Percentiles rank a stretch among this genome's conserved stretches.
Evolutionary conservation across 2,888 invertebrate genomes (phyloP).

Genomic region (Drosophila putrida): DNA sequence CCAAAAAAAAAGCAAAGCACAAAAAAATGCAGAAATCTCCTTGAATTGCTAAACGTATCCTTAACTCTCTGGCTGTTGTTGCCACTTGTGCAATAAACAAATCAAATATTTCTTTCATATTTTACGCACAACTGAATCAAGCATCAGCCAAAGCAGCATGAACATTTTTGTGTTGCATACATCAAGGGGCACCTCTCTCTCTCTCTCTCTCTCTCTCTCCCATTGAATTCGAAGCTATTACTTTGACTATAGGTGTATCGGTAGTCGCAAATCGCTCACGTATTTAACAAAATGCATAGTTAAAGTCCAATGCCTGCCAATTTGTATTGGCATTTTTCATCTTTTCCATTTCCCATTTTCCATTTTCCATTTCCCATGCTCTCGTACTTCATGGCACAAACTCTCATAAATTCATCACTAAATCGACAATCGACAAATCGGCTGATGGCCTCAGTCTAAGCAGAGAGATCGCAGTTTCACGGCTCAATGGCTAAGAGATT

Average conservation of each 20-base stretch:
- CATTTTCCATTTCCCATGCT: neutral
- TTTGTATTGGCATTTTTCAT: slow-evolving; percentile 49
- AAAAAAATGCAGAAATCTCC: slow-evolving; percentile 15
- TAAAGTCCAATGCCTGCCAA: slow-evolving; percentile 56
- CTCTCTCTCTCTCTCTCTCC: neutral
- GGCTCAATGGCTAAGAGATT: slow-evolving; percentile 67
- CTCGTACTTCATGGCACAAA: slow-evolving; percentile 24
- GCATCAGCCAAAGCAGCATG: slow-evolving; percentile 36
- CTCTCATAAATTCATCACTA: slow-evolving; percentile 74
- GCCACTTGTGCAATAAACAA: slow-evolving; percentile 76
- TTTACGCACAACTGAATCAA: slow-evolving; percentile 73
- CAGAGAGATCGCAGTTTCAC: slow-evolving; percentile 55
- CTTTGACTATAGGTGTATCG: slow-evolving; percentile 21
- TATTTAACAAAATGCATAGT: slow-evolving; percentile 66
- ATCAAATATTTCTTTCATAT: slow-evolving; percentile 77
- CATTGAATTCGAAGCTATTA: neutral
- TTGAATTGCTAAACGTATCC: slow-evolving; percentile 38
- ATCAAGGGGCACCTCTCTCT: slow-evolving; percentile 12
- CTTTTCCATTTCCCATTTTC: slow-evolving; percentile 7
- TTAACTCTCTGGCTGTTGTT: slow-evolving; percentile 34
- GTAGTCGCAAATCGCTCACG: slow-evolving; percentile 39
- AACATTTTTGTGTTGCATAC: slow-evolving; percentile 54
- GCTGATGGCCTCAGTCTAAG: slow-evolving; percentile 34
- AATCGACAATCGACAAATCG: slow-evolving; percentile 45
- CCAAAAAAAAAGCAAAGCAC: slow-evolving; percentile 13